Evolutionary conservation across 2,888 invertebrate species (phyloP), one percentile per base, ranked within the genome.

Genomic region (Erebia epiphron): DNA sequence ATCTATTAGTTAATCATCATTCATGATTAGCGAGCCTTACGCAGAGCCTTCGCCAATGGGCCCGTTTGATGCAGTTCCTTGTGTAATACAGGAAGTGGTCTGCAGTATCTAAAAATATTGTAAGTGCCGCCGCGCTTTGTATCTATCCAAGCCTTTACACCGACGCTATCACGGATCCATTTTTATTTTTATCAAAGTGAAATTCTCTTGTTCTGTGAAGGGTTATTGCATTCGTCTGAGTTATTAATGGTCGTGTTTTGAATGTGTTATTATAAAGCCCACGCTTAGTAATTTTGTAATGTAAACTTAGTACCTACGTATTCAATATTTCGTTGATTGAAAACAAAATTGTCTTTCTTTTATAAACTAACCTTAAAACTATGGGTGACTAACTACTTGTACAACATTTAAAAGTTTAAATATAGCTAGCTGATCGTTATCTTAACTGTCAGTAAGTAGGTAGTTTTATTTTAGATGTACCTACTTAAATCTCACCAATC

Each of bases 211-310:
- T 65, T 57, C 46, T 50, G 16, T 58, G 16, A 65, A 54, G 54
- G 54, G 65, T 65, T 65, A 65, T 65, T 65, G 10, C 54, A 35
- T 52, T 54, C 26, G 52, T 54, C 64, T 52, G 41, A 52, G 65
- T 54, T 50, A 65, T 54, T 65, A 65, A 65, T 65, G 13, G 41
- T 54, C 41, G 54, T 54, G 16, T 35, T 26, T 14, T 52, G 1
- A 21, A 21, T 16, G 49, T 11, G 10, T 50, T 52, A 52, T 50
- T 63, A 64, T 26, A 65, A 35, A 41, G 8, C 54, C 54, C 13
- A 54, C 41, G 52, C 41, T 1, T 18, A 1, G 16, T 46, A 46
- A 21, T 60, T 58, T 58, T 35, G 43, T 60, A 43, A n/a, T 60
- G 43, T 60, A 43, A 60, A 43, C 41, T 43, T 0, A 16, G 1